These are phyloP conservation scores for Coelinius sp. DNA, from an alignment of 2,888 invertebrate species.

Conservation along the genomic window DNA sequence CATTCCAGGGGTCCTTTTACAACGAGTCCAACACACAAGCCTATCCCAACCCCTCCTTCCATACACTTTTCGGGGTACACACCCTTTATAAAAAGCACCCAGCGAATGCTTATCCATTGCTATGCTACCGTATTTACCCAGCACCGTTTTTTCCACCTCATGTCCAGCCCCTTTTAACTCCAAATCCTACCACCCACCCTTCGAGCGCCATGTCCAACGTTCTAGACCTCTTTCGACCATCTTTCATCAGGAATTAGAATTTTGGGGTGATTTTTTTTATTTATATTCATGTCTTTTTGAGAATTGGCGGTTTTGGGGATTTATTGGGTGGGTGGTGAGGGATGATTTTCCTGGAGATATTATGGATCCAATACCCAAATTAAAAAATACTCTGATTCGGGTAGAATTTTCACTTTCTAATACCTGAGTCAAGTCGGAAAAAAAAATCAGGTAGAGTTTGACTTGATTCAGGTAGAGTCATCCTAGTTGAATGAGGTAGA, in stretches of 20 bases:
- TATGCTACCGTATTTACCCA: constrained; percentile 57
- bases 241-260: background rate
- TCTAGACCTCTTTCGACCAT: constrained; percentile 10
- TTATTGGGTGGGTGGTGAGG: too few species aligned
- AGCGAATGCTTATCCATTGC: constrained; percentile 66
- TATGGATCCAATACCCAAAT: too few species aligned
- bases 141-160: constrained; percentile 48
- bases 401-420: too few species aligned
- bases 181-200: constrained; percentile 42
- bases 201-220: constrained; percentile 45
- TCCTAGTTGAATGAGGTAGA: too few species aligned
- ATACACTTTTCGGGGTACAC: constrained; percentile 58
- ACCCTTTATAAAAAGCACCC: constrained; percentile 65
- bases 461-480: too few species aligned
- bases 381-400: too few species aligned
- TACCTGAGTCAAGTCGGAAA: too few species aligned
- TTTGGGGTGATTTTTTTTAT: background rate
- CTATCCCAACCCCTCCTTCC: constrained; percentile 43
- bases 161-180: constrained; percentile 49
- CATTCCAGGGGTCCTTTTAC: constrained; percentile 67
- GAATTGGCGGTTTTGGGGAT: too few species aligned
- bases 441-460: too few species aligned
- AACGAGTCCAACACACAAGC: constrained; percentile 57
- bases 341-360: too few species aligned
- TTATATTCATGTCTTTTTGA: background rate